phyloP scores from a whole-genome alignment of 2,888 invertebrate genomes.

The Pyrocoelia pectoralis region DNA sequence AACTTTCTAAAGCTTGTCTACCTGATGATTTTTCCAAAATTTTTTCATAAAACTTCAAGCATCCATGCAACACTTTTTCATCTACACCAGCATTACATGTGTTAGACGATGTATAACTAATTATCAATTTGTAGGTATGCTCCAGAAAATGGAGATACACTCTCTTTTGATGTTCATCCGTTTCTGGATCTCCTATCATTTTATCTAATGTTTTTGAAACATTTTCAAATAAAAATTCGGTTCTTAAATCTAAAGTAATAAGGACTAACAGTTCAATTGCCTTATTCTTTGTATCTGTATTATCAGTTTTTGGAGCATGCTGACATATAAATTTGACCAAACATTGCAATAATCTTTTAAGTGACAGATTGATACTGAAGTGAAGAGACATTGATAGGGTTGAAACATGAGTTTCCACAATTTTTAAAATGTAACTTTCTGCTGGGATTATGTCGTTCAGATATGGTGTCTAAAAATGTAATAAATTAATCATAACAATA shows the following conservation, averaged over 20 bases:
- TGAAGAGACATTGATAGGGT: slow-evolving; percentile 68
- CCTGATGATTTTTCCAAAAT: slow-evolving; percentile 85
- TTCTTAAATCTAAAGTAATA: slow-evolving; percentile 77
- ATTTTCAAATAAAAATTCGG: slow-evolving; percentile 75
- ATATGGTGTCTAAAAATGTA: slow-evolving; percentile 68
- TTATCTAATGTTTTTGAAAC: slow-evolving; percentile 70
- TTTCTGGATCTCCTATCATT: slow-evolving; percentile 69
- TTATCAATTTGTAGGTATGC: slow-evolving; percentile 73
- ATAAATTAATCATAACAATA: no score
- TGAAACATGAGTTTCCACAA: slow-evolving; percentile 73
- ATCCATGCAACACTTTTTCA: slow-evolving; percentile 70
- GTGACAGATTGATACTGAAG: slow-evolving; percentile 68
- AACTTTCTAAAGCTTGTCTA: slow-evolving; percentile 81
- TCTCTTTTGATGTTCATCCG: slow-evolving; percentile 71
- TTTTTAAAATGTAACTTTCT: slow-evolving; percentile 81
- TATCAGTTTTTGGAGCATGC: slow-evolving; percentile 69
- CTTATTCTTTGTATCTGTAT: slow-evolving; percentile 68
- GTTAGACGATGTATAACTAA: slow-evolving; percentile 63
- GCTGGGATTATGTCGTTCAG: slow-evolving; percentile 82
- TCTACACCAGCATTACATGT: slow-evolving; percentile 58
- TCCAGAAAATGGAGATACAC: slow-evolving; percentile 71
- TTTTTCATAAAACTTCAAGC: slow-evolving; percentile 86
- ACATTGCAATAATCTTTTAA: slow-evolving; percentile 71
- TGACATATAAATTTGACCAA: slow-evolving; percentile 72
- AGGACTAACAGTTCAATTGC: slow-evolving; percentile 77